Evolutionary conservation across 1,140 invertebrate species (phyloP), one percentile per base, ranked within the genome.

Genomic region (Proales similis): DNA sequence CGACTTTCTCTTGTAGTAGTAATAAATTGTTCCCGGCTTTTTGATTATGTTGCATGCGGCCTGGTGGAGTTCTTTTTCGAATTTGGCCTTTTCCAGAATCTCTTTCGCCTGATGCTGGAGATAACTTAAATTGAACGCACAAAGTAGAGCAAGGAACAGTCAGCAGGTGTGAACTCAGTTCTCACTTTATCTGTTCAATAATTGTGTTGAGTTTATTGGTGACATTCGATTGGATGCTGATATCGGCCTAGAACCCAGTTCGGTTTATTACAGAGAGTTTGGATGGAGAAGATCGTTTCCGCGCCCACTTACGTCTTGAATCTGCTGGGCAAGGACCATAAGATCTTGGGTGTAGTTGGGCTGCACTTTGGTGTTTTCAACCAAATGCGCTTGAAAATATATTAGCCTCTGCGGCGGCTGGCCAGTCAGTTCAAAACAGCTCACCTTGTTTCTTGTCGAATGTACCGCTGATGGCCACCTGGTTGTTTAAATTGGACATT

Each of bases 21-120:
- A 82, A 72, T 86, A 87, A 39, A 82, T 76, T 12, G 80, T 76
- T 1, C 84, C 85, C 33, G 83, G 81, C 48, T 81, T 80, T 72
- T 86, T 86, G 1, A 82, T 72, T 67, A 86, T 82, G 70, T 86
- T 86, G 69, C 85, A 86, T 2, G 84, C 79, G 1, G 80, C 80
- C 67, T 82, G 79, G 68, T 87, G 81, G 30, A 86, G 68, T 32
- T 77, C 71, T 19, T 70, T 70, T 67, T 82, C 79, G 51, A 77
- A 69, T 68, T 81, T 79, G 0, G 83, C 81, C 66, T 86, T 82
- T 57, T 78, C 68, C 4, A 86, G 68, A 24, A 61, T 61, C 2
- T 45, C 39, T 61, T 36, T 29, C 6, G 57, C 57, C 47, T 61
- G 39, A 24, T 61, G 19, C 22, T 45, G 57, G 12, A 61, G 17